Base-by-base conservation (phyloP, 2,113 vertebrate species). In the Calyptomena viridis region DNA sequence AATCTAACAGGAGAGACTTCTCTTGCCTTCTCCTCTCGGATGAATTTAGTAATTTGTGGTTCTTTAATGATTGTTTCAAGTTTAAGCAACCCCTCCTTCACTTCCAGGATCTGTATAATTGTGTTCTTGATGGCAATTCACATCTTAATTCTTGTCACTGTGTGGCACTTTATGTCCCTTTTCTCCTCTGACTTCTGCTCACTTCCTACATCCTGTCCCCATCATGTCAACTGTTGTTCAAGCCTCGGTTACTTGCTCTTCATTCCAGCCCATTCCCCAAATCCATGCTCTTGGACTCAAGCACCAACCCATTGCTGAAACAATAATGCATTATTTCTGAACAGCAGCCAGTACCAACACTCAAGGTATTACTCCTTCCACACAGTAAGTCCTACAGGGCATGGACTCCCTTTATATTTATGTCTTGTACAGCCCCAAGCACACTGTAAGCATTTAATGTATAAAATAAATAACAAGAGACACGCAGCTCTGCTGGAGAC, bases 381-480 rank as follows among this genome's bases (percentile, higher is more conserved):
- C 4, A 0, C 55, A 47, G 30, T 50, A 83, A 85, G 62, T 82
- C 91, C 89, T 95, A 74, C 78, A 90, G 75, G 90, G 89, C 75
- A 93, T 28, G 37, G 71, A 83, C 89, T 94, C 74, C 63, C 55
- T 90, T 94, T 91, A 76, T 89, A 94, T 95, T 93, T 95, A 94
- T 87, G 84, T 90, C 93, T 96, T 94, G 67, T 91, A 93, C 81
- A 95, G 84, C 93, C 84, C 73, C 69, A 87, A 92, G 91, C 89
- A 89, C 71, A 93, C 78, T 71, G 67, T 93, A 91, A 95, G 93
- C 87, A 95, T 95, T 97, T 94, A 95, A 95, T 91, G 87, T 84
- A 94, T 92, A 94, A 97, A 95, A 94, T 93, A 95, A 96, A 95
- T 76, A 95, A 82, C 74, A 95, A 95, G 79, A 90, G 93, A 90